Evolutionary conservation across 2,113 vertebrate genomes (phyloP), one percentile per base, ranked within the genome.

Genomic region (Tringa solitaria): DNA sequence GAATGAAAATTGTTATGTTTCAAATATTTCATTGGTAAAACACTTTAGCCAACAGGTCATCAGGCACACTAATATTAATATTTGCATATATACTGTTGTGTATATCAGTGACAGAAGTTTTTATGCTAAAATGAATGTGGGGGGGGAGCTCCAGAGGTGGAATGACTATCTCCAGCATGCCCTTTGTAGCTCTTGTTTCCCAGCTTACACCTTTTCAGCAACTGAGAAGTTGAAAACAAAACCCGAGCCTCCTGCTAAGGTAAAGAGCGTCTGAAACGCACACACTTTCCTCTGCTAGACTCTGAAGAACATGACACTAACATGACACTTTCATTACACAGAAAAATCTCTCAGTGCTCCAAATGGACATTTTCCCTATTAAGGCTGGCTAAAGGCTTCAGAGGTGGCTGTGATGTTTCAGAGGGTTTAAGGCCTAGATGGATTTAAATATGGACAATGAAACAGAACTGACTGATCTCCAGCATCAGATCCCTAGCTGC

Each of bases 301-400:
- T 67, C 23, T n/a, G 75, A 69, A 83, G n/a, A 92, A 56, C 30
- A n/a, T 23, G 39, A 30, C 39, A 30, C 61, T 37, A 37, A 61
- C 60, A 37, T 7, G 5, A 28, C 8, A 28, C 14, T 45, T 57
- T 7, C 12, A 33, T 35, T 35, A 33, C 20, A 50, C 0, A 0
- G 50, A 43, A 92, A 83, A 45, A n/a, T 67, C 28, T 86, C 45
- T 43, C 24, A 37, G 33, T 43, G 35, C 19, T 41, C n/a, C 32
- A 65, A 61, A 61, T 2, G 9, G 7, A 10, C 26, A 5, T 64
- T 79, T 90, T 91, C 50, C 61, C 64, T 77, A 15, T 14, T 54
- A 83, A 90, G 17, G 14, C 14, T 89, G 16, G 32, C 15, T 51
- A 72, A 63, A 70, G 30, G 9, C 69, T 72, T 67, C 24, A 48